Conservation (phyloP, 2,797 vertebrate species). For the Protosalanx chinensis region DNA sequence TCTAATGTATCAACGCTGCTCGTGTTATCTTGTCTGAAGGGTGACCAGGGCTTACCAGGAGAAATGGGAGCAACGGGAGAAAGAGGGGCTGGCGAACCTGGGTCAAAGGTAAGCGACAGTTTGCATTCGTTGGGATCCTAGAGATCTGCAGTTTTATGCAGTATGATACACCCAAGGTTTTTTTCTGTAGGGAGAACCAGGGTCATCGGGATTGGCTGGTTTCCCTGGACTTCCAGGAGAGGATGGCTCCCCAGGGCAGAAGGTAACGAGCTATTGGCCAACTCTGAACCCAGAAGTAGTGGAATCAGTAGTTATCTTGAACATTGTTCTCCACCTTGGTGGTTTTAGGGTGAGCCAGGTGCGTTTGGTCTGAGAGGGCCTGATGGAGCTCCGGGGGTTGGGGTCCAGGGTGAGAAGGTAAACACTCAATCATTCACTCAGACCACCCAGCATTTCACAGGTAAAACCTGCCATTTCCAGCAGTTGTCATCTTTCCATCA, state of each 20-base stretch:
- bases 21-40: conserved; percentile 55
- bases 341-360: conserved; percentile 80
- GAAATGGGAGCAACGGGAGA: conserved; percentile 79
- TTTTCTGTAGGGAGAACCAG: conserved; percentile 80
- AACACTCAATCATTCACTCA: not conserved
- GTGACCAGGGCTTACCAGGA: conserved; percentile 81
- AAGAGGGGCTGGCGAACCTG: conserved; percentile 78
- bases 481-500: not conserved
- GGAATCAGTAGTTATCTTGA: not conserved
- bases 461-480: not conserved
- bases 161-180: not conserved
- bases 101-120: conserved; percentile 73
- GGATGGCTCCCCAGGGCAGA: conserved; percentile 86
- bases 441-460: too few species aligned
- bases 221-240: conserved; percentile 86
- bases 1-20: not conserved
- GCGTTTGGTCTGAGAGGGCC: conserved; percentile 74
- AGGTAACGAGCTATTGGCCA: conserved; percentile 62
- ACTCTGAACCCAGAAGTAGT: not conserved
- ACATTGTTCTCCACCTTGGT: not conserved
- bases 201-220: conserved; percentile 76
- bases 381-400: conserved; percentile 78
- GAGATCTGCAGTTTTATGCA: not conserved
- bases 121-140: not conserved
- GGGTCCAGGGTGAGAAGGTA: conserved; percentile 88